Conservation (phyloP, 2,797 vertebrate genomes). For the Crocidura indochinensis region DNA sequence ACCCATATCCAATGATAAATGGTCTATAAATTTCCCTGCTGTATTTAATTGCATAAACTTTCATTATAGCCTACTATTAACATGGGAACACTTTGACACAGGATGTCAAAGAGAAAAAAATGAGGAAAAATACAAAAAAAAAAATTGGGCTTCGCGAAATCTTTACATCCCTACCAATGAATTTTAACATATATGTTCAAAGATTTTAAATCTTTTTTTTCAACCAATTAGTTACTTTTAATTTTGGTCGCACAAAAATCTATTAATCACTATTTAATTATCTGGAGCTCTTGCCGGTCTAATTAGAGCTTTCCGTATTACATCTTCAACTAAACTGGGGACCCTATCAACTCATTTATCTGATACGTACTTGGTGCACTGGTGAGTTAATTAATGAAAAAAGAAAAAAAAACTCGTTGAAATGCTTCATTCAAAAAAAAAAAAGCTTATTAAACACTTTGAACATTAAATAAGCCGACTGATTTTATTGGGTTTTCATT, state of each 20-base stretch:
- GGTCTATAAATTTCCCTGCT: conserved; percentile 89
- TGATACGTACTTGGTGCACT: conserved; percentile 80
- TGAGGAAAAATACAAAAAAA: conserved; percentile 74
- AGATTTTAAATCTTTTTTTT: conserved; percentile 80
- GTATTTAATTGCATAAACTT: conserved; percentile 90
- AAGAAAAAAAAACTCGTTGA: conserved; percentile 77
- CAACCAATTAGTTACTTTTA: conserved; percentile 82
- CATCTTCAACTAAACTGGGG: conserved; percentile 78
- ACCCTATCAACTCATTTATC: conserved; percentile 83
- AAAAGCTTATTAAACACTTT: conserved; percentile 81
- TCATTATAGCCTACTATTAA: conserved; percentile 87
- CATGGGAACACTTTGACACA: conserved; percentile 85
- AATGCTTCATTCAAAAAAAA: conserved; percentile 81
- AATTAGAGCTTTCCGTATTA: conserved; percentile 81
- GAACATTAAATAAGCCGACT: conserved; percentile 79
- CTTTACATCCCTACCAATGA: conserved; percentile 60
- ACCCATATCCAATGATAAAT: conserved; percentile 89
- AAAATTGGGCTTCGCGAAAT: conserved; percentile 72
- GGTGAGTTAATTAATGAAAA: conserved; percentile 84
- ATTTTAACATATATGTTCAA: conserved; percentile 50
- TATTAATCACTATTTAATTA: conserved; percentile 84
- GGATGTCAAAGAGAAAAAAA: conserved; percentile 75
- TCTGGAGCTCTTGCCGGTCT: conserved; percentile 79
- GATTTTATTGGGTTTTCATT: conserved; percentile 85
- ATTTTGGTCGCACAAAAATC: conserved; percentile 77